Percentiles rank a stretch among this genome's conserved stretches.
Conservation (phyloP, 2,797 vertebrate species). For the Myotis findleyi region DNA sequence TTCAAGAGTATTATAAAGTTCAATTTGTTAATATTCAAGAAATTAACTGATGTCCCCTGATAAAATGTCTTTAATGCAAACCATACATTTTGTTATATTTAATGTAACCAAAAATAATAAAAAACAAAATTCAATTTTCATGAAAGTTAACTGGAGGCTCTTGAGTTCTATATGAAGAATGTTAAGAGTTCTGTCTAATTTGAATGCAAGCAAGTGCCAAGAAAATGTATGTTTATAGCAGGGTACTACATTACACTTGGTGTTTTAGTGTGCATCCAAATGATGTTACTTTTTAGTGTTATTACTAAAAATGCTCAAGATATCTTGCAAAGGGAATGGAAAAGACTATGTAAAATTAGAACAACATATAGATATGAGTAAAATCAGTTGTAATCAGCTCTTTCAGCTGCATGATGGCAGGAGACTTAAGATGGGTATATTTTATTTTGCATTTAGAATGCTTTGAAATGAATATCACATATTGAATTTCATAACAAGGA, state of each 20-base stretch:
- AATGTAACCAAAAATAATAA: background rate
- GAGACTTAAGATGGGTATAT: background rate
- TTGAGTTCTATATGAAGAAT: background rate
- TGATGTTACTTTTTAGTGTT: conserved; percentile 2
- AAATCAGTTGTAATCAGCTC: background rate
- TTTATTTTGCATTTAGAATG: conserved; percentile 40
- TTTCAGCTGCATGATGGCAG: background rate
- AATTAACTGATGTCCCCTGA: conserved; percentile 30
- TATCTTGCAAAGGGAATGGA: conserved; percentile 1
- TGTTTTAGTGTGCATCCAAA: background rate
- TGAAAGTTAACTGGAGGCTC: background rate
- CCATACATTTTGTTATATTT: background rate
- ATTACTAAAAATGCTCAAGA: background rate
- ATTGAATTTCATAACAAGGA: background rate
- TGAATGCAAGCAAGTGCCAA: conserved; percentile 11
- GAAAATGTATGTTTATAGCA: background rate
- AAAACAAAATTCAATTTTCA: background rate
- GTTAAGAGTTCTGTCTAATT: background rate
- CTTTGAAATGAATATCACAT: background rate
- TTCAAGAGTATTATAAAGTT: conserved; percentile 16
- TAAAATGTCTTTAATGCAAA: conserved; percentile 44
- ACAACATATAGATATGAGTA: background rate
- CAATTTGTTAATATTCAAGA: conserved; percentile 46
- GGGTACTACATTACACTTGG: background rate
- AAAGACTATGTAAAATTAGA: background rate